Evolutionary conservation across 1,140 invertebrate genomes (phyloP), one percentile per base, ranked within the genome.

Genomic region (Drosophila sechellia): DNA sequence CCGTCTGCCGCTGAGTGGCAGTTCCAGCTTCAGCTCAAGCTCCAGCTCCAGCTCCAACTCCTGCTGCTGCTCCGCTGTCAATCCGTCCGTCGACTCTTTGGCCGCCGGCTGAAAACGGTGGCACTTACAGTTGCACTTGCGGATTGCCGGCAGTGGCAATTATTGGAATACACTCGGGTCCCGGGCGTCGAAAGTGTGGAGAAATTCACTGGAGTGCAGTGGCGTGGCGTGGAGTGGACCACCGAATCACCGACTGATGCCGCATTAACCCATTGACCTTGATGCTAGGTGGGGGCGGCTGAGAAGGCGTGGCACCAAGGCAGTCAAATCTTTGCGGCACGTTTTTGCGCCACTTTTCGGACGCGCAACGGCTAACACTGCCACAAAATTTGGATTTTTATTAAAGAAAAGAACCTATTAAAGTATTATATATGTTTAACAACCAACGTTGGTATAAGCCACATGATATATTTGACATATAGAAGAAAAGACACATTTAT

Each of bases 81-180:
- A 87, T 87, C 79, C 35, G 52, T 77, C 52, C 37, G 37, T 39
- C 37, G 13, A 46, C 52, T 65, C 66, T 45, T 31, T 74, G 54
- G 37, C 70, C 79, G 50, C 55, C 75, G 56, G 80, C 76, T 35
- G 35, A 52, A 86, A 87, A 87, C 83, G 83, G 83, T 87, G 83
- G 83, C 83, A 89, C 84, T 87, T 87, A 87, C 83, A 87, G 83
- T 87, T 87, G 83, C 83, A 89, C 79, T 87, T 89, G 84, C 76
- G 79, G 83, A 86, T 80, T 80, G 77, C 64, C 59, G 46, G 57
- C 66, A 48, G 69, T 80, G 68, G 79, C 79, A 87, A 87, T 87
- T 87, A 87, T 87, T 79, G 84, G 86, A 61, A 81, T 87, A 70
- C 74, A 81, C 60, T 57, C 66, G 72, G 10, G 34, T 34, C 22